Base-by-base conservation (phyloP, 2,113 vertebrate genomes). In the Etheostoma cragini region DNA sequence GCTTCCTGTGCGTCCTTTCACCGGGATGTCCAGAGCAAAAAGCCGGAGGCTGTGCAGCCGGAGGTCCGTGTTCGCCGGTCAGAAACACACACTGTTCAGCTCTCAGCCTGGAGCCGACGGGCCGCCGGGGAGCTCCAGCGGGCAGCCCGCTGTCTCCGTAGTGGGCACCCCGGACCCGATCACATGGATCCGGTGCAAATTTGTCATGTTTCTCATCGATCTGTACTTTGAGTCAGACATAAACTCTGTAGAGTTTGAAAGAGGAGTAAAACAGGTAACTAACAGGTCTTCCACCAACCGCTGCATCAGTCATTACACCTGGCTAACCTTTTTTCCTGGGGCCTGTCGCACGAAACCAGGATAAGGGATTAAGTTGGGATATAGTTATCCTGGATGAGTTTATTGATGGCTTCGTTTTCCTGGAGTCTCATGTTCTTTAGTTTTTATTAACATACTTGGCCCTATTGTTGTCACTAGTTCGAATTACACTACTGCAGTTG, bases 161-260 rank as follows among this genome's bases (percentile, higher is more conserved):
- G 83, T 93, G 30, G 91, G 92, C 6, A 79, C 61, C 71, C 89
- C 91, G 0, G 91, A 93, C 47, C 91, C 89, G n/a, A 50, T 94
- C 53, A 89, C 83, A 15, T 94, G 87, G 91, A 84, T 93, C 80
- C 84, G 87, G 30, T 92, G 91, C 57, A 91, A 78, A 57, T n/a
- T 69, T 11, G 5, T 71, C 15, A 89, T 78, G 6, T 53, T 24
- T 42, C 81, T 92, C 5, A 42, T 87, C n/a, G 16, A 85, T 0
- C 60, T 94, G 13, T 80, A 71, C 72, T 93, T 90, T 70, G 85
- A 81, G 17, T 4, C 87, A 15, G 88, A 89, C 64, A 8, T 92
- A 10, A 80, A 65, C 47, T 88, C 77, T 19, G 73, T 4, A 17
- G 89, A 93, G 69, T 93, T 94, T 86, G 62, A 89, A 7, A 89